A percentile compares a stretch with the other conserved stretches of the same genome.
Evolutionary conservation across 1,140 invertebrate genomes (phyloP).

Genomic region (Oryctes rhinoceros): DNA sequence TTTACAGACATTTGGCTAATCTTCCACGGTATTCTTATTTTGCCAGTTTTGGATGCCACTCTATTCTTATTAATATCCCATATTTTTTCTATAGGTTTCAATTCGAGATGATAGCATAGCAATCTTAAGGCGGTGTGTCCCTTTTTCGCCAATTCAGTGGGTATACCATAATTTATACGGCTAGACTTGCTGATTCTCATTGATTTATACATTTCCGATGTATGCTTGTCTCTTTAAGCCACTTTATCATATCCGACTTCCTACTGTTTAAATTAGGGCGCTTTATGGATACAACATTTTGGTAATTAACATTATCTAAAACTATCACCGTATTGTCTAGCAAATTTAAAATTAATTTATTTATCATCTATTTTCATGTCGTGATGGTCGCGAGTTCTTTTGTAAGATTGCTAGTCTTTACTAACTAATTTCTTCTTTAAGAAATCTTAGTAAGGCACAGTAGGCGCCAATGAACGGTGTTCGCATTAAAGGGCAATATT

Average conservation of each 20-base stretch:
- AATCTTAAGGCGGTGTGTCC: not conserved
- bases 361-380: not conserved
- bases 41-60: not conserved
- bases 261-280: too few species aligned
- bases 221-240: too few species aligned
- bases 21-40: too few species aligned
- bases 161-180: not conserved
- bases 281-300: not conserved
- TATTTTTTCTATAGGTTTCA: not conserved
- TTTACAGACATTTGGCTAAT: not conserved
- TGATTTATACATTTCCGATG: too few species aligned
- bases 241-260: too few species aligned
- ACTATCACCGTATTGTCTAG: not conserved
- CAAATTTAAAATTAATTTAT: not conserved
- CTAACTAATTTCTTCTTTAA: too few species aligned
- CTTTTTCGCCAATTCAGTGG: not conserved
- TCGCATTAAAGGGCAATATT: too few species aligned
- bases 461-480: too few species aligned
- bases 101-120: not conserved
- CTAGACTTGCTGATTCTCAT: too few species aligned
- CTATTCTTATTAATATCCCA: not conserved
- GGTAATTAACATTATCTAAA: not conserved
- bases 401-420: too few species aligned
- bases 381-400: too few species aligned
- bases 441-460: too few species aligned